Evolutionary conservation across 1,140 invertebrate species (phyloP), one percentile per base, ranked within the genome.

Genomic region (Epicauta chinensis): DNA sequence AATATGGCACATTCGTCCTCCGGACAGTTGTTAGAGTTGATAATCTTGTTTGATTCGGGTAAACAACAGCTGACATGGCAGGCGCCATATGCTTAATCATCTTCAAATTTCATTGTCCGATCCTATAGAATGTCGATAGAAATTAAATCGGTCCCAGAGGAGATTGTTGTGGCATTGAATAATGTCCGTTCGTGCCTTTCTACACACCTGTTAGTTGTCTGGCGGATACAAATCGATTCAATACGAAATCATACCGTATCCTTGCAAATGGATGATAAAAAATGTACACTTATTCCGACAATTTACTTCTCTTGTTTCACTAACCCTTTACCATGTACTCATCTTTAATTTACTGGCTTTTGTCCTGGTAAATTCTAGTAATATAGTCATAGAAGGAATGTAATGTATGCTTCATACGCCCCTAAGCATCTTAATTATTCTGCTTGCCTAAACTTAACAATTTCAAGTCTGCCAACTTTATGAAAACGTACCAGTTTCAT

Each of bases 401-500:
- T 47, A 47, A 47, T 47, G 37, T 47, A 47, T 47, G 45, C 45
- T 37, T 47, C 34, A 47, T 47, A 47, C 45, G 38, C 45, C 45
- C 45, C 34, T 47, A 47, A 47, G 45, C 38, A 47, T 47, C 45
- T 47, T 47, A 47, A 47, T 47, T 47, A 47, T 47, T 47, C 45
- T 47, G 45, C 45, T 47, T 37, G 45, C 45, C 45, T 47, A 47
- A 47, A 47, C 45, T 23, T 47, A 47, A 47, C 45, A 37, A 47
- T 47, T 47, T 37, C 34, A 47, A 47, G 45, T 12, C 45, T 38
- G 45, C 31, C 38, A 47, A 47, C 45, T 47, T 43, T 47, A 47
- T 47, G 45, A 47, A 47, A 47, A 47, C 43, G 15, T 36, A 47
- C 45, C 34, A 34, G 30, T 37, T 47, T 47, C 45, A 47, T 47